Conservation (phyloP, 2,888 invertebrate species). For the Tholera decimalis region DNA sequence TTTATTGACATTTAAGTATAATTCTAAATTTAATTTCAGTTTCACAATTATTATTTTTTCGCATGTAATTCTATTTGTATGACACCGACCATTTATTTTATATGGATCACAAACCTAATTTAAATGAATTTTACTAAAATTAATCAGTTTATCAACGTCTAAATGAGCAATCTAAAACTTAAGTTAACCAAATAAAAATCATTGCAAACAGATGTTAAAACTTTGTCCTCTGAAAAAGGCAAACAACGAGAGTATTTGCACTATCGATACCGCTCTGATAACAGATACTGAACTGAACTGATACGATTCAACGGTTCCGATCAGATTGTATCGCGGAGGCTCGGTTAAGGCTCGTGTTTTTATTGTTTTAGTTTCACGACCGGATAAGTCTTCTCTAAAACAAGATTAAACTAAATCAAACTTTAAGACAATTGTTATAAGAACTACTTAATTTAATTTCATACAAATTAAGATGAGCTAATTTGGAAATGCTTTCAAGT, state of each 20-base stretch:
- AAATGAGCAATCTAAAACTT: background rate
- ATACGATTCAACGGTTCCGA: slow-evolving; percentile 36
- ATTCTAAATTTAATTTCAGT: too few relatives aligned
- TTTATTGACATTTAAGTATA: too few relatives aligned
- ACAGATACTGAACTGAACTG: slow-evolving; percentile 39
- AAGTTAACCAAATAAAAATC: slow-evolving; percentile 5
- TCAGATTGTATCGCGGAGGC: slow-evolving; percentile 47
- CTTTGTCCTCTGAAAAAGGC: slow-evolving; percentile 1
- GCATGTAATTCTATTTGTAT: too few relatives aligned
- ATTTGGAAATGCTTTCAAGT: slow-evolving; percentile 45
- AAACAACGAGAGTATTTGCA: slow-evolving; percentile 29
- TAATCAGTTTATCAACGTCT: too few relatives aligned
- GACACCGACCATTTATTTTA: too few relatives aligned
- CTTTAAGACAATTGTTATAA: slow-evolving; percentile 7
- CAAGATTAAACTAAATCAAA: slow-evolving; percentile 11
- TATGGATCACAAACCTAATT: too few relatives aligned
- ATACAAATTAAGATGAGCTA: slow-evolving; percentile 33
- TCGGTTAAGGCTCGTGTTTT: slow-evolving; percentile 35
- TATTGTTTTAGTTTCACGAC: slow-evolving; percentile 37
- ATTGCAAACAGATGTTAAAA: slow-evolving; percentile 4
- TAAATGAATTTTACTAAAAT: too few relatives aligned
- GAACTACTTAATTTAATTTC: slow-evolving; percentile 24
- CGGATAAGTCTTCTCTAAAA: slow-evolving; percentile 24
- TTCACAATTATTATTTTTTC: too few relatives aligned
- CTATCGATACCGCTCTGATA: slow-evolving; percentile 33